phyloP scores from a whole-genome alignment of 35 echinoderm and acorn worm genomes.

The Chiridota heheva region DNA sequence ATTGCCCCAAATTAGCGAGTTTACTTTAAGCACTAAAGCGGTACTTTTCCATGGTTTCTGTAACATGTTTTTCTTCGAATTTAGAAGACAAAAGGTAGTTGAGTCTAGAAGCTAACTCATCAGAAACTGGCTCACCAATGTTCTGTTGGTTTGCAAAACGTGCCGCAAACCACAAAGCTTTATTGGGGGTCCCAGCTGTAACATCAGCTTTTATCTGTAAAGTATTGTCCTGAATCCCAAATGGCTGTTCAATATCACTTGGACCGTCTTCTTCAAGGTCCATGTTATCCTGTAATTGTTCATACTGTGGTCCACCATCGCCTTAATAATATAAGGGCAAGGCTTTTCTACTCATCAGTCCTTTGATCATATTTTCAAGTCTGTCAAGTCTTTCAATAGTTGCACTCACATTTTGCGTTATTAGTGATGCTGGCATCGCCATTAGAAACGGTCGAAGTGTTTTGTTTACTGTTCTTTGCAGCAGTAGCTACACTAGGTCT shows the following conservation, averaged over 20 bases:
- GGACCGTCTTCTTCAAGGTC: too few species aligned
- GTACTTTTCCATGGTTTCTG: constrained; percentile 31
- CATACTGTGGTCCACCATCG: neutral
- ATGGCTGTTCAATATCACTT: too few species aligned
- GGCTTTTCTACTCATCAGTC: neutral
- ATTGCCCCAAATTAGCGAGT: constrained; percentile 40
- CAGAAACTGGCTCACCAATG: neutral
- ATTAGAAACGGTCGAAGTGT: too few species aligned
- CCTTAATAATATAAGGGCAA: neutral
- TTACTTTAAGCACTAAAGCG: constrained; percentile 44
- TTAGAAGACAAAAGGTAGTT: neutral
- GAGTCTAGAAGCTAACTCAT: constrained; percentile 2
- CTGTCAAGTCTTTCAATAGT: too few species aligned
- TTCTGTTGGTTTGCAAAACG: neutral
- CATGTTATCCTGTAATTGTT: neutral
- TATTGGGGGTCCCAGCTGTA: neutral
- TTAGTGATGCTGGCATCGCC: too few species aligned
- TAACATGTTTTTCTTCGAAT: constrained; percentile 14
- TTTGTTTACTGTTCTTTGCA: too few species aligned
- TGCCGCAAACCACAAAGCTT: constrained; percentile 4
- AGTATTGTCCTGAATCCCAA: neutral
- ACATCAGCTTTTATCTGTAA: neutral
- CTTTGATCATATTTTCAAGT: too few species aligned
- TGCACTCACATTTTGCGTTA: too few species aligned
- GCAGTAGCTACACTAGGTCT: too few species aligned